Conservation (phyloP, 2,797 vertebrate species). For the Philypnodon macrostomus region DNA sequence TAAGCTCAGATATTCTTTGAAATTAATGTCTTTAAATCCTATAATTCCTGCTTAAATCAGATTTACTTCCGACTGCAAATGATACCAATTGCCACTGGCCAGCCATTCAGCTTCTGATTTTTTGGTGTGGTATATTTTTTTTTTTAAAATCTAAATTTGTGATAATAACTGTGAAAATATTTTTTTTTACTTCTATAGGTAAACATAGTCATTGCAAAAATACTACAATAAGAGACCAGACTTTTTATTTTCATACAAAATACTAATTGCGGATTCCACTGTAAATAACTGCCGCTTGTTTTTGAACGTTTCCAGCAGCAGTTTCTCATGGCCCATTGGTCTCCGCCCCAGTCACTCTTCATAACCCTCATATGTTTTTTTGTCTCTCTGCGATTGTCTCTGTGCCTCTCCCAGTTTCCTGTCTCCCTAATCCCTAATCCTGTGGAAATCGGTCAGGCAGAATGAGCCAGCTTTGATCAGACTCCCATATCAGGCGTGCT, state of each 20-base stretch:
- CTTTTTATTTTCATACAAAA: no score
- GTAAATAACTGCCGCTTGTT: not conserved
- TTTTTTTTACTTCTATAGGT: no score
- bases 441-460: slow-evolving; percentile 80
- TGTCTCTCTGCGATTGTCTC: slow-evolving; percentile 67
- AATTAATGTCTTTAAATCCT: not conserved
- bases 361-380: slow-evolving; percentile 45
- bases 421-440: slow-evolving; percentile 84
- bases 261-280: not conserved
- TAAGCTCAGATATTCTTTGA: not conserved
- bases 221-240: no score
- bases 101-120: not conserved
- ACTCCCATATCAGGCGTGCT: slow-evolving; percentile 75
- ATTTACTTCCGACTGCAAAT: not conserved
- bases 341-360: slow-evolving; percentile 45
- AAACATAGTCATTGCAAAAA: no score
- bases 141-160: no score
- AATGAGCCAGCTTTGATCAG: slow-evolving; percentile 83
- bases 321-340: slow-evolving; percentile 42
- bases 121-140: slow-evolving; percentile 23
- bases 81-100: not conserved
- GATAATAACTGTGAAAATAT: no score
- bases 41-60: not conserved
- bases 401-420: slow-evolving; percentile 73
- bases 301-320: slow-evolving; percentile 20